Evolutionary conservation across 2,797 vertebrate species (phyloP).

Genomic region (Aldrovandia affinis): DNA sequence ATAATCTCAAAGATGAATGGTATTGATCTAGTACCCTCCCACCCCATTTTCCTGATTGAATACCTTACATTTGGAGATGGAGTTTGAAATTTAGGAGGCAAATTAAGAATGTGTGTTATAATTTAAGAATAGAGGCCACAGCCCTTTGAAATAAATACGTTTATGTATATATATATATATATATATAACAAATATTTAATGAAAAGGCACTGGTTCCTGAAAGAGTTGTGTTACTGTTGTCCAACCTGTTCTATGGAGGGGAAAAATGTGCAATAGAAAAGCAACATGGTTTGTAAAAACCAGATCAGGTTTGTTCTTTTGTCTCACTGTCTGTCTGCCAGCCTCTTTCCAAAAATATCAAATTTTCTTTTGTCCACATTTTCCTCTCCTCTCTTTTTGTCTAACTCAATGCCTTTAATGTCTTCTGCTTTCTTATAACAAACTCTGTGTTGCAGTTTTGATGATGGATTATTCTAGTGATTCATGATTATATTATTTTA

Average conservation of each 20-base stretch:
- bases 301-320: not conserved
- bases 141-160: not conserved
- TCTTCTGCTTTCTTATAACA: not conserved
- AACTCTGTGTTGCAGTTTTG: not conserved
- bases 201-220: not conserved
- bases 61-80: not conserved
- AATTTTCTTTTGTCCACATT: not conserved
- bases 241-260: not conserved
- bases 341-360: not conserved
- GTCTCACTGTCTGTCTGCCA: not conserved
- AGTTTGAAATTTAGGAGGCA: not conserved
- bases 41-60: not conserved
- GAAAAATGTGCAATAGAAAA: not conserved
- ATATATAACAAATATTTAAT: no score
- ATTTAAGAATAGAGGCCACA: not conserved
- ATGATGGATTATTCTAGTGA: not conserved
- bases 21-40: not conserved
- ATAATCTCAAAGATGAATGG: constrained; percentile 15
- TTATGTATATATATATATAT: not conserved
- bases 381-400: not conserved
- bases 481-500: not conserved
- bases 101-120: not conserved
- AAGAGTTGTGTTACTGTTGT: not conserved
- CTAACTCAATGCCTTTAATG: not conserved
- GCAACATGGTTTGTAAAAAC: not conserved